A percentile compares a stretch with the other conserved stretches of the same genome.
phyloP scores from a whole-genome alignment of 2,797 vertebrate species.

The Ibycter americanus region DNA sequence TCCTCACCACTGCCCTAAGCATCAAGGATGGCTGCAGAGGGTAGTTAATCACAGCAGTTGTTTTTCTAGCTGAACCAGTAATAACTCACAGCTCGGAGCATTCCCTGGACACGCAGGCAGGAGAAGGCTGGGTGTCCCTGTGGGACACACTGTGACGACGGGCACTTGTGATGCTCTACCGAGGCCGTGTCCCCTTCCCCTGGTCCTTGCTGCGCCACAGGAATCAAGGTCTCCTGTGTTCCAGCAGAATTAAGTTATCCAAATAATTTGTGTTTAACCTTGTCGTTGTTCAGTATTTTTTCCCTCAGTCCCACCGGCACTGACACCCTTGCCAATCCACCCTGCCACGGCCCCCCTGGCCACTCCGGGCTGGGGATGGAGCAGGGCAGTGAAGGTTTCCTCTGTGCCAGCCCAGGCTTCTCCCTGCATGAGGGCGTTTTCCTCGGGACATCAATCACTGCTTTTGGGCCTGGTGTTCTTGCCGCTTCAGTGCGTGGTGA shows the following conservation, averaged over 20 bases:
- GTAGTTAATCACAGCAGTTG: neutral
- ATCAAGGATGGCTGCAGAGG: neutral
- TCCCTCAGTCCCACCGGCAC: neutral
- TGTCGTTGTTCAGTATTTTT: neutral
- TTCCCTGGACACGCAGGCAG: neutral
- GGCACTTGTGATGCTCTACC: neutral
- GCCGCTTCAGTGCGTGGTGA: neutral
- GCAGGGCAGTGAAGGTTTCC: accelerated
- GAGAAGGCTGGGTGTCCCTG: neutral
- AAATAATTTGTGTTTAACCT: neutral
- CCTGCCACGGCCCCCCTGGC: accelerated
- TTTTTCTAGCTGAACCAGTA: neutral
- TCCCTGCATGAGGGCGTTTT: accelerated
- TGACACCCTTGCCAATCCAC: accelerated
- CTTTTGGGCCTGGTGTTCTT: neutral
- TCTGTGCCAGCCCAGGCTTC: accelerated
- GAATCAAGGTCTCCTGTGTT: neutral
- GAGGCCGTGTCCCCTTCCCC: neutral
- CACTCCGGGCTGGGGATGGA: neutral
- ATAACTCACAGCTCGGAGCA: accelerated
- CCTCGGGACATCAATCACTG: accelerated
- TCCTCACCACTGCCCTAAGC: neutral
- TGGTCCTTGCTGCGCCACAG: accelerated
- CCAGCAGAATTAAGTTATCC: neutral
- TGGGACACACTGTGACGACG: neutral